phyloP scores from a whole-genome alignment of 2,888 invertebrate species.

The Caenorhabditis drosophilae region DNA sequence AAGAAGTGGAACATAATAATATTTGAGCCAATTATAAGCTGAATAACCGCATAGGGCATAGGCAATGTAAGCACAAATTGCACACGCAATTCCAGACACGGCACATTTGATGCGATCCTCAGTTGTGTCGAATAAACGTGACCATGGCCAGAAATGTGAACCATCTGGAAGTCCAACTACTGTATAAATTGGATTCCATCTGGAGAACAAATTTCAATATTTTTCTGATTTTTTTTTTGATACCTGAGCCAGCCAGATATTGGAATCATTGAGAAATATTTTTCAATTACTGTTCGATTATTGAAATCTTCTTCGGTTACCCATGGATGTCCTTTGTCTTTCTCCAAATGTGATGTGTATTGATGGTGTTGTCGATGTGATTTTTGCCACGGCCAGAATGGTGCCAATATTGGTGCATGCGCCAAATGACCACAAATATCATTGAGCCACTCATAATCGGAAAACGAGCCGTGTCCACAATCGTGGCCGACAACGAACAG shows the following conservation, averaged over 20 bases:
- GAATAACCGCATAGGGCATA: constrained; percentile 46
- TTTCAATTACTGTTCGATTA: constrained; percentile 41
- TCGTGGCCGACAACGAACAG: constrained; percentile 63
- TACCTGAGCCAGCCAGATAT: constrained; percentile 63
- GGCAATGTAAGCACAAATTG: constrained; percentile 55
- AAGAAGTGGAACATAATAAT: constrained; percentile 60
- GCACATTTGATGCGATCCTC: constrained; percentile 62
- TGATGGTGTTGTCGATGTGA: constrained; percentile 60
- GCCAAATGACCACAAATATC: constrained; percentile 60
- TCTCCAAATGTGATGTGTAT: constrained; percentile 63
- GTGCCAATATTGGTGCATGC: constrained; percentile 61
- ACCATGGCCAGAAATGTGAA: constrained; percentile 67
- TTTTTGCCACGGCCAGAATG: constrained; percentile 64
- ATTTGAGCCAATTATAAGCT: constrained; percentile 53
- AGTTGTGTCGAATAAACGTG: constrained; percentile 59
- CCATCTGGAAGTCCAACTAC: constrained; percentile 67
- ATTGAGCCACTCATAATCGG: constrained; percentile 57
- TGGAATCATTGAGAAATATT: constrained; percentile 58
- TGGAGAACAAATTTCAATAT: constrained; percentile 16
- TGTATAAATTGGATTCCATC: constrained; percentile 68
- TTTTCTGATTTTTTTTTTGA: constrained; percentile 7
- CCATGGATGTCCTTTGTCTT: constrained; percentile 62
- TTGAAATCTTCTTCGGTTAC: constrained; percentile 54
- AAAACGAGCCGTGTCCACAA: constrained; percentile 60
- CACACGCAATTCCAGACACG: constrained; percentile 53